Evolutionary conservation across 2,888 invertebrate genomes (phyloP).

Genomic region (Microdon myrmicae): DNA sequence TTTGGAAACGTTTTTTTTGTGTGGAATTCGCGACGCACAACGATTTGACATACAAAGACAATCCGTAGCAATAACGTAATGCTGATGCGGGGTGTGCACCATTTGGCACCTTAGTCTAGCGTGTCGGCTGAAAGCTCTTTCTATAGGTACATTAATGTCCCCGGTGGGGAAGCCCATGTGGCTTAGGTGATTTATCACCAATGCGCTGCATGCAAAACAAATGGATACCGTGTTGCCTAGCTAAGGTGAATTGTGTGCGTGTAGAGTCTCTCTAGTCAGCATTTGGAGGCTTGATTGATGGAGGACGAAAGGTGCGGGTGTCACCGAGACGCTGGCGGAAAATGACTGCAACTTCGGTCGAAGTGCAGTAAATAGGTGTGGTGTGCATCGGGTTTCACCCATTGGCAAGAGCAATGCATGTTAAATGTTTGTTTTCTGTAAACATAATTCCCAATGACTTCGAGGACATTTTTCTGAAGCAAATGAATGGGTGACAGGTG

Average conservation of each 20-base stretch:
- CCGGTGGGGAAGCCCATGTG: conserved; percentile 42
- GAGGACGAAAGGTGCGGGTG: conserved; percentile 2
- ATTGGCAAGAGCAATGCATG: conserved; percentile 34
- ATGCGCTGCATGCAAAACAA: conserved; percentile 38
- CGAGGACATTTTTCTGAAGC: conserved; percentile 31
- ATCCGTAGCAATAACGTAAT: background rate
- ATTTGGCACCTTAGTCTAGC: conserved; percentile 5
- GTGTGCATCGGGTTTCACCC: conserved; percentile 10
- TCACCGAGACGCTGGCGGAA: conserved; percentile 3
- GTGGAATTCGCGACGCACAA: conserved; percentile 16
- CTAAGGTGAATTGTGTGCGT: conserved; percentile 6
- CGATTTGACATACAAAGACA: conserved; percentile 1
- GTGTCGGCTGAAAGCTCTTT: conserved; percentile 41
- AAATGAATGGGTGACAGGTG: too few relatives aligned
- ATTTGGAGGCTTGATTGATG: conserved; percentile 34
- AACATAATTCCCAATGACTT: conserved; percentile 45
- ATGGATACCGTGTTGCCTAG: conserved; percentile 3
- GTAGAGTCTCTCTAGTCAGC: conserved; percentile 8
- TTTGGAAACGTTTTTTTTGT: too few relatives aligned
- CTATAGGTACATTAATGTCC: conserved; percentile 35
- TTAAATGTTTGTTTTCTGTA: conserved; percentile 26
- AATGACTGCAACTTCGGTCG: conserved; percentile 5
- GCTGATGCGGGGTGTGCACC: background rate
- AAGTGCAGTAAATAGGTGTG: conserved; percentile 41
- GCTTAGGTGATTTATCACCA: conserved; percentile 44